Evolutionary conservation across 2,797 vertebrate species (phyloP).

Genomic region (Neostethus bicornis): DNA sequence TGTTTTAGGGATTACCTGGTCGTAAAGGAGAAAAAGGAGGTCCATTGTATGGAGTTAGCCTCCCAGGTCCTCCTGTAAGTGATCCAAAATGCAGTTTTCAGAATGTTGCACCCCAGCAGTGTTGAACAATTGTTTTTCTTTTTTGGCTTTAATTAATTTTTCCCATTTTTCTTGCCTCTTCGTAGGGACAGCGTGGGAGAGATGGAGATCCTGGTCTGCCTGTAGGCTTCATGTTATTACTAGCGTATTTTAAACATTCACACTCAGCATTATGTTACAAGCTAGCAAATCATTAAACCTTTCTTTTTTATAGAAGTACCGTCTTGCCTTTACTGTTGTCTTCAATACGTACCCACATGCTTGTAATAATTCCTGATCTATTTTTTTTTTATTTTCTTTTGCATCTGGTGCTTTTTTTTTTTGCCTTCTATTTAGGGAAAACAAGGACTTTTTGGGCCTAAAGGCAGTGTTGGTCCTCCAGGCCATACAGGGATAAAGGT

Average conservation of each 20-base stretch:
- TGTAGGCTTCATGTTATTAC: conserved; percentile 51
- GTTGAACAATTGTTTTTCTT: too few relatives aligned
- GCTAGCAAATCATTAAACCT: background rate
- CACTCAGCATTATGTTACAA: background rate
- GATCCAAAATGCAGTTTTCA: background rate
- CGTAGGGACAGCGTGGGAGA: conserved; percentile 60
- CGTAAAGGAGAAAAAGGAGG: conserved; percentile 74
- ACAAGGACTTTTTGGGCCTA: conserved; percentile 52
- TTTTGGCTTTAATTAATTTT: too few relatives aligned
- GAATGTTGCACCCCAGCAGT: background rate
- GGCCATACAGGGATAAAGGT: conserved; percentile 56
- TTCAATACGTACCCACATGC: background rate
- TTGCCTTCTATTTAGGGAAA: conserved; percentile 54
- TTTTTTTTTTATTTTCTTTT: too few relatives aligned
- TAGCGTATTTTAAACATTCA: too few relatives aligned
- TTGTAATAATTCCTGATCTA: too few relatives aligned
- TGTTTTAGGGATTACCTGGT: conserved; percentile 63
- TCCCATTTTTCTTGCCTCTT: conserved; percentile 9
- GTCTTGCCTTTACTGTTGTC: background rate
- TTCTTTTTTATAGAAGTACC: background rate
- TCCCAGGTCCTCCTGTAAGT: conserved; percentile 58
- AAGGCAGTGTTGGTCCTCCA: conserved; percentile 39
- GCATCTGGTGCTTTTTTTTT: background rate
- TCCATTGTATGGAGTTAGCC: conserved; percentile 4
- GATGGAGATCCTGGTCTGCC: conserved; percentile 47